Evolutionary conservation across 2,797 vertebrate genomes (phyloP), one percentile per base, ranked within the genome.

Genomic region (Taenioides sp.): DNA sequence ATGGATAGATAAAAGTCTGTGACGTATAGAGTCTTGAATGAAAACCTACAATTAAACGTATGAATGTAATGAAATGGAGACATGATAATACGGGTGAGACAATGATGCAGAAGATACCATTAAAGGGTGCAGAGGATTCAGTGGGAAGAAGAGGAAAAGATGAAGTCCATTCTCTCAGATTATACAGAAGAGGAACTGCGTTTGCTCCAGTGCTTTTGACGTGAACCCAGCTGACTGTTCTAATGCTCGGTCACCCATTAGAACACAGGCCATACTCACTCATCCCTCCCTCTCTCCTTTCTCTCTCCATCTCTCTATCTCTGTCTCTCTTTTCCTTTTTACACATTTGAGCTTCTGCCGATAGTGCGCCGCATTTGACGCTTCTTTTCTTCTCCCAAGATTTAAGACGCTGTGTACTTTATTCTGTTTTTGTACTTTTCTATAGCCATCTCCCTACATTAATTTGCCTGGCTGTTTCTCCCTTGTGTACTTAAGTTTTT

Each of bases 231-330:
- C 86, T 87, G 84, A 89, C 84, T 89, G 85, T 81, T 88, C 87
- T 76, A 16, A 88, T 84, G 87, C 87, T 90, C 90, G 84, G 80
- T 90, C 89, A 88, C 70, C 87, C 90, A 84, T 89, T 76, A 82
- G 78, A 84, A 65, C 69, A 74, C 62, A 77, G 77, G 74, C 28
- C 65, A 73, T 40, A 75, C 77, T 75, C 74, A 20, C 52, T 67
- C 74, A 31, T 67, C 27, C 71, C 65, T n/a, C 69, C 66, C 47
- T 12, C 55, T n/a, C 10, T 28, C 22, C 18, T 52, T 10, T 7
- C 16, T 62, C 31, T 1, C 63, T 22, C 37, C 17, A 23, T 28
- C 64, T 28, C 23, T 66, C 34, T 2, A 20, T 12, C 10, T 40
- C 4, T 6, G 20, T 14, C n/a, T 43, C n/a, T 22, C n/a, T 37